These are phyloP conservation scores for Sesamia nonagrioides DNA, from an alignment of 1,140 invertebrate species.

Conservation along the genomic window DNA sequence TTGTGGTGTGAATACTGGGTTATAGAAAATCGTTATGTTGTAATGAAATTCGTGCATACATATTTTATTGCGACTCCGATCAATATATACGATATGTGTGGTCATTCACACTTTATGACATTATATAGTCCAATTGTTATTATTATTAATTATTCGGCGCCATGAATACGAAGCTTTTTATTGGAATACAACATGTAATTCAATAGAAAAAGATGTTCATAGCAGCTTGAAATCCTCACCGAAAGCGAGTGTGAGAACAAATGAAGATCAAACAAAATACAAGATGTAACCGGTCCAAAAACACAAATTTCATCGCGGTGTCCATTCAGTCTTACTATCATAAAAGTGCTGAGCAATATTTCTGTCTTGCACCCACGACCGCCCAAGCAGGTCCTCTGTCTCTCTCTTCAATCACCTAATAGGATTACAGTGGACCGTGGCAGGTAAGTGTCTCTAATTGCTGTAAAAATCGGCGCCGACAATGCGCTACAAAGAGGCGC, in stretches of 20 bases:
- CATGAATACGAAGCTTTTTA: neutral
- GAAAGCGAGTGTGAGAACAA: neutral
- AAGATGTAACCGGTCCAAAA: constrained; percentile 50
- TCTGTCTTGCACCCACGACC: constrained; percentile 56
- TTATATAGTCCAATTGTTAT: neutral
- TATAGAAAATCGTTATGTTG: constrained; percentile 15
- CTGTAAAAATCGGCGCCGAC: constrained; percentile 83
- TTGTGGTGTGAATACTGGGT: constrained; percentile 8
- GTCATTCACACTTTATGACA: neutral
- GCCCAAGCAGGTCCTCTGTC: constrained; percentile 67
- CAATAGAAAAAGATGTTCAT: constrained; percentile 20
- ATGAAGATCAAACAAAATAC: constrained; percentile 8
- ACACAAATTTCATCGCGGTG: constrained; percentile 52
- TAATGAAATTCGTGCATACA: neutral
- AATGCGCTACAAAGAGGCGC: constrained; percentile 77
- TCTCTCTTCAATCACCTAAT: constrained; percentile 70
- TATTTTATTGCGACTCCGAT: neutral
- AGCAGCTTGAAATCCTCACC: constrained; percentile 6
- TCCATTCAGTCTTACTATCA: constrained; percentile 49
- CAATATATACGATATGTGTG: constrained; percentile 9
- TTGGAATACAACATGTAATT: neutral
- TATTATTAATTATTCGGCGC: constrained; percentile 36
- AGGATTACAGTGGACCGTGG: constrained; percentile 77
- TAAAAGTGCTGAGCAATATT: constrained; percentile 49
- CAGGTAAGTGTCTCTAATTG: constrained; percentile 86